Evolutionary conservation across 1,140 invertebrate genomes (phyloP), one percentile per base, ranked within the genome.

Genomic region (Drosophila kikkawai): DNA sequence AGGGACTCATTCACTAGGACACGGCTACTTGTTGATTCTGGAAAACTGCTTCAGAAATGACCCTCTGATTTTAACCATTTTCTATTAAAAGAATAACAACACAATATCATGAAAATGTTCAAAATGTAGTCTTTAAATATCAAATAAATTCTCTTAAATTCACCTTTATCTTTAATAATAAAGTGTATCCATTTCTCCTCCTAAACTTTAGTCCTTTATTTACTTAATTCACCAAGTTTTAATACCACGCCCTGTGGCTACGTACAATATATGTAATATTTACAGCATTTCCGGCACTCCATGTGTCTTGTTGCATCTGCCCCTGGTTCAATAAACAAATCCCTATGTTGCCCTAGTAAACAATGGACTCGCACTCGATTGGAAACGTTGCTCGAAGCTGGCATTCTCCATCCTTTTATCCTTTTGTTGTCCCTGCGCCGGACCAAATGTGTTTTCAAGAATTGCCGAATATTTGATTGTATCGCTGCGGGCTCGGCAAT

Each of bases 311-410:
- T 37, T 65, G 37, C 34, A 41, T 60, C 36, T 26, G 37, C 41
- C 50, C 57, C 12, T 34, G 22, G 34, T 48, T 44, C 32, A 42
- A 44, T 55, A 70, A 70, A 70, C 67, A 70, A 68, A 70, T 70
- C 67, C 22, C 47, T 15, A 55, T 55, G 37, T 39, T 42, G 39
- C 17, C 51, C 39, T 26, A 55, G 48, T 65, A 70, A 70, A 70
- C 63, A 70, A 70, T 34, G 45, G 3, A 37, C 44, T 58, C 51
- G 36, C 50, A 71, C 19, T 73, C 67, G 69, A 73, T 73, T 73
- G 55, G 32, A 73, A 73, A 71, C 55, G 32, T 22, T 22, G 47
- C 47, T 68, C 15, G 44, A 26, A 48, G 34, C 42, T 32, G 60
- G 29, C 36, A 29, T 5, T 51, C 19, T 32, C 32, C 17, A 45